phyloP scores from a whole-genome alignment of 2,113 vertebrate genomes.

The Motacilla alba region DNA sequence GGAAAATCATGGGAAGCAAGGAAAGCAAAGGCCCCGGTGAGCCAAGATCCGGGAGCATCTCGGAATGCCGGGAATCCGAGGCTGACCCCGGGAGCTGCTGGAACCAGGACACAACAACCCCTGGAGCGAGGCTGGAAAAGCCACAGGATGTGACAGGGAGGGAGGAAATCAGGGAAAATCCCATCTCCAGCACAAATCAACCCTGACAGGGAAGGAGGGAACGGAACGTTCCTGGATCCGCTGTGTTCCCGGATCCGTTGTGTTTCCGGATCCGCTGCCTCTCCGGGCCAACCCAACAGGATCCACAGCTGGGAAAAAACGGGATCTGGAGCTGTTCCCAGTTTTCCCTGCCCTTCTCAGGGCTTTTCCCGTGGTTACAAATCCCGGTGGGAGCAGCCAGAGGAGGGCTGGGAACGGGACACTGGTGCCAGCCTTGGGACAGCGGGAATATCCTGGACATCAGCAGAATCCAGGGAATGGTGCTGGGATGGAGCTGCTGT shows the following conservation, averaged over 20 bases:
- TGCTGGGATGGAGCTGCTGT: accelerated
- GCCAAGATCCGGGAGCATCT: neutral
- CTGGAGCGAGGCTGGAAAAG: neutral
- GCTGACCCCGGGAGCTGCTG: neutral
- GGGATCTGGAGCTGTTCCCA: neutral
- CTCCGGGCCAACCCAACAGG: accelerated
- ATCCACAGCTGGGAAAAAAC: neutral
- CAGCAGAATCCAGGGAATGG: neutral
- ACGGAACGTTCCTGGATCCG: accelerated
- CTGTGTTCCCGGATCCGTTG: neutral
- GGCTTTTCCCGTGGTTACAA: neutral
- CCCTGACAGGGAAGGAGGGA: neutral
- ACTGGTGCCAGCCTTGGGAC: neutral
- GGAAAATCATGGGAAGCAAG: neutral
- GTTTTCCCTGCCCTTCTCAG: neutral
- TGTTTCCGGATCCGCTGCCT: accelerated
- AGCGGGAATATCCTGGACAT: accelerated
- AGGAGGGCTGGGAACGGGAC: neutral
- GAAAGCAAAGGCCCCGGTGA: neutral
- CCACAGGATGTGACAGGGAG: neutral
- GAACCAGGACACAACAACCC: neutral
- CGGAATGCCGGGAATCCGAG: neutral
- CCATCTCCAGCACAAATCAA: neutral
- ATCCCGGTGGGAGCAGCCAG: neutral
- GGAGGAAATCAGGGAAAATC: constrained; percentile 1